Percentiles rank a stretch among this genome's conserved stretches.
phyloP scores from a whole-genome alignment of 2,797 vertebrate genomes.

The Ctenopoma multispine region DNA sequence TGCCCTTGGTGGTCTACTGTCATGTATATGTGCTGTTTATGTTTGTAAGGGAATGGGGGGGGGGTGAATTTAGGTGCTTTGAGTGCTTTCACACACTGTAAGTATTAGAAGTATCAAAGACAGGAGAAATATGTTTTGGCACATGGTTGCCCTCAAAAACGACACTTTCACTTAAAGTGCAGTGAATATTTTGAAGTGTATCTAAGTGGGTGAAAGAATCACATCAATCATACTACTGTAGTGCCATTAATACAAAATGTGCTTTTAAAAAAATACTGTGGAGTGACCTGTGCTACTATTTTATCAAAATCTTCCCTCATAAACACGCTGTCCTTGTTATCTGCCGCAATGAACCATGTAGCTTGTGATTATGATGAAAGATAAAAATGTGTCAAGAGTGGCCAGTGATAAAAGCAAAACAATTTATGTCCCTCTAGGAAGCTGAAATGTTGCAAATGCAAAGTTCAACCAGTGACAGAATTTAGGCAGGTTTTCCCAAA shows the following conservation, averaged over 20 bases:
- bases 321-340: slow-evolving; percentile 11
- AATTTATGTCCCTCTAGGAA: slow-evolving; percentile 8
- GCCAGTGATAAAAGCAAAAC: slow-evolving; percentile 36
- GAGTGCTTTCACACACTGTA: neutral
- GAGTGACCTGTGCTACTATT: slow-evolving; percentile 29
- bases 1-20: neutral
- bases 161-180: slow-evolving; percentile 11
- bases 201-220: slow-evolving; percentile 26
- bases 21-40: neutral
- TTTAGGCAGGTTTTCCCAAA: no score
- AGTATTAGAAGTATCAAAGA: slow-evolving; percentile 8
- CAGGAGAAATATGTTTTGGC: slow-evolving; percentile 16
- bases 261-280: slow-evolving; percentile 13
- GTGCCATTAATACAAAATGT: slow-evolving; percentile 6
- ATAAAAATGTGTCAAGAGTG: slow-evolving; percentile 29
- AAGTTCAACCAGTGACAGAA: no score
- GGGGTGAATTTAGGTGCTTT: neutral
- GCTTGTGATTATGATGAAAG: slow-evolving; percentile 18
- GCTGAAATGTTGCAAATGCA: no score
- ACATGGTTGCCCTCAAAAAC: slow-evolving; percentile 2
- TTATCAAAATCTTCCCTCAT: slow-evolving; percentile 1
- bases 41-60: neutral
- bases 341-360: neutral
- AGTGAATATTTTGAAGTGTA: slow-evolving; percentile 48
- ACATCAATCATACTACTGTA: slow-evolving; percentile 23